Evolutionary conservation across 2,113 vertebrate genomes (phyloP).

Genomic region (Onychostoma macrolepis): DNA sequence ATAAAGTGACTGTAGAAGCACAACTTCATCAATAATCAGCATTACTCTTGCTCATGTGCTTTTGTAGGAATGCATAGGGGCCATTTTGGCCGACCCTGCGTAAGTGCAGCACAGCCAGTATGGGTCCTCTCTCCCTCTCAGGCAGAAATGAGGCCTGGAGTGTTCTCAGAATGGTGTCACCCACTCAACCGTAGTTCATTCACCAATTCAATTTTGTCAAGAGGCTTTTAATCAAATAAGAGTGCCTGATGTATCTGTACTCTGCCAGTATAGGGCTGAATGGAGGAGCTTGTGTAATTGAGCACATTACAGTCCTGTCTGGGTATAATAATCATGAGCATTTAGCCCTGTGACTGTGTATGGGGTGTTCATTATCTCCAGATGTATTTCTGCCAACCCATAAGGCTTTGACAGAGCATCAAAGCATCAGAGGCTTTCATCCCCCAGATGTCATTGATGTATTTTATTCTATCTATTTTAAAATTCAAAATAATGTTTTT

Average conservation of each 20-base stretch:
- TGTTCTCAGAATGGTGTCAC: constrained; percentile 25
- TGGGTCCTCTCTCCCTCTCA: not conserved
- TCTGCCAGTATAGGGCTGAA: constrained; percentile 16
- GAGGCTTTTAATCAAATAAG: constrained; percentile 42
- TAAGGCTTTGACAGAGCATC: not conserved
- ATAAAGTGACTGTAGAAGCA: not conserved
- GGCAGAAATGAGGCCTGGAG: constrained; percentile 14
- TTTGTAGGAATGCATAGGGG: not conserved
- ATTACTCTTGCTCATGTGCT: not conserved
- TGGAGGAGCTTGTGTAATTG: constrained; percentile 23
- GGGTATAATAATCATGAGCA: constrained; percentile 17
- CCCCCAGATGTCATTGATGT: not conserved
- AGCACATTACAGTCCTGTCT: constrained; percentile 32
- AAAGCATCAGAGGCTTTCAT: not conserved
- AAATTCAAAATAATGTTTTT: not conserved
- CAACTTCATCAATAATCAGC: not conserved
- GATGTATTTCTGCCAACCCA: constrained; percentile 16
- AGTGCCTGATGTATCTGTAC: constrained; percentile 25
- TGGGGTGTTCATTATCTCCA: not conserved
- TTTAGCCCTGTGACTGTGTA: not conserved
- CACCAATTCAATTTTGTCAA: constrained; percentile 47
- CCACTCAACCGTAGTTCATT: constrained; percentile 16
- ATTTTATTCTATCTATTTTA: not conserved
- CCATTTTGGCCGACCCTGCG: not conserved
- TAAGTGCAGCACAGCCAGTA: not conserved